Evolutionary conservation across 1,140 invertebrate species (phyloP).

Genomic region (Microplitis demolitor): DNA sequence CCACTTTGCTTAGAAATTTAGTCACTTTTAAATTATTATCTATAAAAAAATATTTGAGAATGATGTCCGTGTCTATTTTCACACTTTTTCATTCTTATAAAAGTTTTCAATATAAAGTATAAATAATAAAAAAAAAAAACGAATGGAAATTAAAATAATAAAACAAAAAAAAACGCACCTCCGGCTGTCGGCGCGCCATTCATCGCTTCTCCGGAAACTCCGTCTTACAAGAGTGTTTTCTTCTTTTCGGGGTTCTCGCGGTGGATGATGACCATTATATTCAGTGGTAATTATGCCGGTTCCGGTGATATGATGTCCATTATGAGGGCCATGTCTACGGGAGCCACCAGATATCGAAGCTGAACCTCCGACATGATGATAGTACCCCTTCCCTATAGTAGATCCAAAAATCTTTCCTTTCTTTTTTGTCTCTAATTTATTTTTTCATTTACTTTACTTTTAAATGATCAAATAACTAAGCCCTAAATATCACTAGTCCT

Average conservation of each 20-base stretch:
- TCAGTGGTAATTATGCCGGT: slow-evolving; percentile 63
- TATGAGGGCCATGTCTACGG: slow-evolving; percentile 46
- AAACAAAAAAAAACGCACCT: slow-evolving; percentile 52
- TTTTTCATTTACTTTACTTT: not conserved
- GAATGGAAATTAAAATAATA: not conserved
- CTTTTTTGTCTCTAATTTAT: slow-evolving; percentile 11
- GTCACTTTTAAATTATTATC: too few relatives aligned
- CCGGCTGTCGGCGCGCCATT: slow-evolving; percentile 61
- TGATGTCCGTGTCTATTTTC: too few relatives aligned
- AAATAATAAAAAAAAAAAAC: slow-evolving; percentile 1
- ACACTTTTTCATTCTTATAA: too few relatives aligned
- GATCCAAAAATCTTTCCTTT: slow-evolving; percentile 51
- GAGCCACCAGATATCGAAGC: slow-evolving; percentile 46
- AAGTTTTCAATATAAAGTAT: too few relatives aligned
- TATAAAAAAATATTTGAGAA: too few relatives aligned
- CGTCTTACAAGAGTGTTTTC: slow-evolving; percentile 56
- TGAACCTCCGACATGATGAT: slow-evolving; percentile 46
- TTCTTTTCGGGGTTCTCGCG: slow-evolving; percentile 62
- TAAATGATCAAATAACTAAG: too few relatives aligned
- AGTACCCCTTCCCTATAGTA: slow-evolving; percentile 59
- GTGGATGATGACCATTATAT: slow-evolving; percentile 67
- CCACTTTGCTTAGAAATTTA: too few relatives aligned
- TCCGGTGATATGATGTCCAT: slow-evolving; percentile 56
- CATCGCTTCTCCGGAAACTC: slow-evolving; percentile 59
- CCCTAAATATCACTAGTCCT: too few relatives aligned